These are phyloP conservation scores for Eilema griseolum DNA, from an alignment of 2,888 invertebrate genomes.

Conservation along the genomic window DNA sequence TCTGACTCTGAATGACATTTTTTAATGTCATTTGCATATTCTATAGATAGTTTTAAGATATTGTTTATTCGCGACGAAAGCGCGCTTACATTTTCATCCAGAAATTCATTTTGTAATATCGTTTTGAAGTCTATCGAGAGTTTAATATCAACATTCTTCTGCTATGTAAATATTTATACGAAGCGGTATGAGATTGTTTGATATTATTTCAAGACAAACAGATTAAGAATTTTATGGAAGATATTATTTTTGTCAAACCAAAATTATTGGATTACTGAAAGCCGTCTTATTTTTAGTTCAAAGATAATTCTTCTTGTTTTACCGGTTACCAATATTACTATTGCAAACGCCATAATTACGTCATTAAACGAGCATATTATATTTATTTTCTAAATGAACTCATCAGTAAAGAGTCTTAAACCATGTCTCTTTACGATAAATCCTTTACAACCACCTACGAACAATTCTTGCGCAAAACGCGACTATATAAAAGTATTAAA, in stretches of 20 bases:
- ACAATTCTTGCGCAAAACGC: slow-evolving; percentile 5
- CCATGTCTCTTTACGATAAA: background rate
- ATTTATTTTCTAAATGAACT: background rate
- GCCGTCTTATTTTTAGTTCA: background rate
- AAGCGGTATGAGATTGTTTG: background rate
- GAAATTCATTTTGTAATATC: slow-evolving; percentile 32
- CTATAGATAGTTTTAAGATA: slow-evolving; percentile 62
- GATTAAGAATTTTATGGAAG: background rate
- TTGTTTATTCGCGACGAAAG: slow-evolving; percentile 41
- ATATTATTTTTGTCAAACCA: background rate
- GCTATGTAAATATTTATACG: slow-evolving; percentile 5
- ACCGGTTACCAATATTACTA: too few species aligned
- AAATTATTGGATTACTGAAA: background rate
- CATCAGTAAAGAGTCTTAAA: background rate
- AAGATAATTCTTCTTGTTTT: background rate
- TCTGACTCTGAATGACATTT: slow-evolving; percentile 47
- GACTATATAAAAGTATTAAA: slow-evolving; percentile 34
- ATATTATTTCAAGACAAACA: background rate
- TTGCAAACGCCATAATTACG: too few species aligned
- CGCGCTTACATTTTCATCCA: slow-evolving; percentile 41
- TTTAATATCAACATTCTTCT: slow-evolving; percentile 32
- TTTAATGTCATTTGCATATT: slow-evolving; percentile 59
- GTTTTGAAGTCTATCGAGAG: slow-evolving; percentile 32
- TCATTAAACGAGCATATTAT: too few species aligned
- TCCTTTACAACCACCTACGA: background rate